These are phyloP conservation scores for Anser cygnoides DNA, from an alignment of 2,113 vertebrate species.

Conservation along the genomic window DNA sequence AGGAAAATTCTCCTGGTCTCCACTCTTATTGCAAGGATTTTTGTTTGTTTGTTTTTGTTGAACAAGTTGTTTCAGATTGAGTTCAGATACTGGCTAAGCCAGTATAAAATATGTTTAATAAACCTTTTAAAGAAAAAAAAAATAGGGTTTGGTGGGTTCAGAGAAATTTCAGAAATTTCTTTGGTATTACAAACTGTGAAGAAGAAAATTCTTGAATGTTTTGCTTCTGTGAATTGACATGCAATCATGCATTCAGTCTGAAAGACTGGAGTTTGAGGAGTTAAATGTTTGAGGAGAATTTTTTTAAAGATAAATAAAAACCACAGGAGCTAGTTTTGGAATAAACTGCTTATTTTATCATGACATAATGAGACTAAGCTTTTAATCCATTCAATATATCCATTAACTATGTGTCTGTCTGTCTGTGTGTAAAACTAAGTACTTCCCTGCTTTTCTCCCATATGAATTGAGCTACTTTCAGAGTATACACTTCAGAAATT, in stretches of 20 bases:
- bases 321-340: not conserved
- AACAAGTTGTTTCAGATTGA: not conserved
- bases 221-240: not conserved
- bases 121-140: not conserved
- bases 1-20: conserved; percentile 15
- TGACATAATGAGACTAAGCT: conserved; percentile 49
- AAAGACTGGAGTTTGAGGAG: not conserved
- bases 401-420: conserved; percentile 35
- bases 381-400: conserved; percentile 32
- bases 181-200: not conserved
- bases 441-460: conserved; percentile 23
- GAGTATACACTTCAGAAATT: not conserved
- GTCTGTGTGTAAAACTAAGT: conserved; percentile 46
- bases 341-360: conserved; percentile 39
- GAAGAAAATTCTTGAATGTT: not conserved
- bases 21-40: conserved; percentile 9
- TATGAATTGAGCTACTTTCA: not conserved
- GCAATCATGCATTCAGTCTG: not conserved
- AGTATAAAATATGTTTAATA: not conserved
- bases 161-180: not conserved
- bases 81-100: not conserved
- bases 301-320: not conserved
- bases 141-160: not conserved
- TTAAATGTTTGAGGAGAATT: not conserved
- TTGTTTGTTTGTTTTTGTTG: not conserved